Evolutionary conservation across 2,797 vertebrate genomes (phyloP), one percentile per base, ranked within the genome.

Genomic region (Meda fulgida): DNA sequence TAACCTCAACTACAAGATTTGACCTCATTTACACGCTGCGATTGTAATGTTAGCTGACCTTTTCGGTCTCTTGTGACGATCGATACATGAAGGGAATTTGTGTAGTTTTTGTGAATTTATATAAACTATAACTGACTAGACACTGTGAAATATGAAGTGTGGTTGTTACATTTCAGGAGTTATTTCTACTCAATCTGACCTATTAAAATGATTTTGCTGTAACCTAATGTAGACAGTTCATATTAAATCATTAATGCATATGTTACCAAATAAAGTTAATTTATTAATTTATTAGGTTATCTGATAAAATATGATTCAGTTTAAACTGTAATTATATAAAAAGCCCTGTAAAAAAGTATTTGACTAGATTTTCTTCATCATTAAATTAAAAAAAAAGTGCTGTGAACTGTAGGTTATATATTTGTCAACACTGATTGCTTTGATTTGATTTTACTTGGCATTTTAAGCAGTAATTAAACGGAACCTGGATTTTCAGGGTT

Each of bases 1-100:
- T 73, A 60, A 82, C 80, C 80, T 82, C 26, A 82, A 36, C n/a
- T 40, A 46, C 29, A 31, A 6, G 26, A 73, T 73, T 36, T 82
- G 53, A 82, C 80, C 80, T 82, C 67, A 23, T 43, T 66, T n/a
- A 43, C 76, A 16, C 23, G 19, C 7, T 63, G 67, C 55, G 38
- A 48, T 34, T 60, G 55, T 40, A 58, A 8, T 7, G 4, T 58
- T 71, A 26, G 19, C 16, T 21, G 6, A 79, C 78, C 7, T 48
- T 21, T 55, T 21, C n/a, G 1, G n/a, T 13, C 51, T 58, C 16
- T 31, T 23, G 19, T 73, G 8, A 23, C 3, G 23, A 4, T 29
- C 7, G 9, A 4, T 72, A 38, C 36, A 23, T 40, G 1, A 14
- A 7, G 29, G 4, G 23, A 38, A 9, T 34, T 65, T 18, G 7